phyloP scores from a whole-genome alignment of 2,888 invertebrate genomes.

The Gryllus longicercus region DNA sequence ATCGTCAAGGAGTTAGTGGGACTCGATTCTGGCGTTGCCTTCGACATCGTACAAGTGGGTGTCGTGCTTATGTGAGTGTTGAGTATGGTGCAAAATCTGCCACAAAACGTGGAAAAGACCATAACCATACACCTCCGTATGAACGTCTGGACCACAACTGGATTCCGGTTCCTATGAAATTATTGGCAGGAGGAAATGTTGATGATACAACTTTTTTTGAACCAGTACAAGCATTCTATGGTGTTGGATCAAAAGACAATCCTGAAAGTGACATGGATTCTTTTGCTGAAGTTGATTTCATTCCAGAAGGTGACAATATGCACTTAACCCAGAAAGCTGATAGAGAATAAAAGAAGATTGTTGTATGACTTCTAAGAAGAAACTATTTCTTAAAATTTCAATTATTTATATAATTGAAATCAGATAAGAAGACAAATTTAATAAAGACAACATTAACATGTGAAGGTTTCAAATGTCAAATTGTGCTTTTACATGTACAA shows the following conservation, averaged over 20 bases:
- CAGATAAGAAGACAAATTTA: no score
- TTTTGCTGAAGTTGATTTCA: background rate
- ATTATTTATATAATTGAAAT: no score
- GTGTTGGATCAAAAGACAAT: background rate
- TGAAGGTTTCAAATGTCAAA: no score
- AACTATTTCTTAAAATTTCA: no score
- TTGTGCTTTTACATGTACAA: no score
- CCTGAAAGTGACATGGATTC: background rate
- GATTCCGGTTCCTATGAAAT: background rate
- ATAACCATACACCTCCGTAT: background rate
- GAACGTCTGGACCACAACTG: background rate
- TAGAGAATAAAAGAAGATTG: background rate
- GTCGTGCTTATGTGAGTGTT: conserved; percentile 17
- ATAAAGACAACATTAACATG: no score
- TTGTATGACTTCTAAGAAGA: no score
- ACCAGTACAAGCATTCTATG: background rate
- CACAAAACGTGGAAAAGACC: background rate
- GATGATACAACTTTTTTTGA: background rate
- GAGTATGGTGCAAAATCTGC: background rate
- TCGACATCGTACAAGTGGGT: conserved; percentile 5
- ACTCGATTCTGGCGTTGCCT: conserved; percentile 7
- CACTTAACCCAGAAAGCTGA: background rate
- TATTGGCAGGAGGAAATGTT: background rate
- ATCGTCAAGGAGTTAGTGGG: background rate
- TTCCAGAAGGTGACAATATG: background rate